A percentile compares a stretch with the other conserved stretches of the same genome.
These are phyloP conservation scores for Calonectris borealis DNA, from an alignment of 2,113 vertebrate genomes.

Conservation along the genomic window DNA sequence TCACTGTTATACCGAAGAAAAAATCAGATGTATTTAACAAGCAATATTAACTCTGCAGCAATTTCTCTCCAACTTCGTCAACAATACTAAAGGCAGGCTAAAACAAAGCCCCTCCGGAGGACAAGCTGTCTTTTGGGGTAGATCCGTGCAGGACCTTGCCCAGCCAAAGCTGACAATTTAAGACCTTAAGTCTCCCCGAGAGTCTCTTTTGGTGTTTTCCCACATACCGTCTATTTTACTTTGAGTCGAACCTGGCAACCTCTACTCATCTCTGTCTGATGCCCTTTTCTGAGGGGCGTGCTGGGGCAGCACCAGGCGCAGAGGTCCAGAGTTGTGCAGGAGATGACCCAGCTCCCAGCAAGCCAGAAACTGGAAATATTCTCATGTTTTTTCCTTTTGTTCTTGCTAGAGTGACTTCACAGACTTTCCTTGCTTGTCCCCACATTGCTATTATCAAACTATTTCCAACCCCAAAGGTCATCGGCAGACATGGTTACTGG, in stretches of 20 bases:
- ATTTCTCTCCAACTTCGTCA: neutral
- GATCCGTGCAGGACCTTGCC: too few relatives aligned
- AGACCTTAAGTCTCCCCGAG: rapidly evolving
- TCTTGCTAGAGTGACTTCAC: constrained; percentile 1
- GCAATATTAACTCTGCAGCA: neutral
- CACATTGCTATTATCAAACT: neutral
- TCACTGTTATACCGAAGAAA: neutral
- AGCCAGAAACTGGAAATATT: neutral
- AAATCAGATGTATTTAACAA: neutral
- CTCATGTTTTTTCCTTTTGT: constrained; percentile 4
- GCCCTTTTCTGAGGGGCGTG: neutral
- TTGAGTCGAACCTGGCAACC: neutral
- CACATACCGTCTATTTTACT: neutral
- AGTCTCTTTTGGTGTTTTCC: neutral
- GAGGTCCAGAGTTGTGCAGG: neutral
- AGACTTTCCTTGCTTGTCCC: constrained; percentile 22
- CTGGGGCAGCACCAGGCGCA: neutral
- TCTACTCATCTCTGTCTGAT: neutral
- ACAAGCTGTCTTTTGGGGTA: neutral
- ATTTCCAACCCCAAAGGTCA: constrained; percentile 57
- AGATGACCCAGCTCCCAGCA: neutral
- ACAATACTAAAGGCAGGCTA: neutral
- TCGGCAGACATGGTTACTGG: neutral
- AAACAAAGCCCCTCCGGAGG: neutral
- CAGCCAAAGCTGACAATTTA: neutral